Evolutionary conservation across 2,888 invertebrate species (phyloP).

Genomic region (Scrobipalpa costella): DNA sequence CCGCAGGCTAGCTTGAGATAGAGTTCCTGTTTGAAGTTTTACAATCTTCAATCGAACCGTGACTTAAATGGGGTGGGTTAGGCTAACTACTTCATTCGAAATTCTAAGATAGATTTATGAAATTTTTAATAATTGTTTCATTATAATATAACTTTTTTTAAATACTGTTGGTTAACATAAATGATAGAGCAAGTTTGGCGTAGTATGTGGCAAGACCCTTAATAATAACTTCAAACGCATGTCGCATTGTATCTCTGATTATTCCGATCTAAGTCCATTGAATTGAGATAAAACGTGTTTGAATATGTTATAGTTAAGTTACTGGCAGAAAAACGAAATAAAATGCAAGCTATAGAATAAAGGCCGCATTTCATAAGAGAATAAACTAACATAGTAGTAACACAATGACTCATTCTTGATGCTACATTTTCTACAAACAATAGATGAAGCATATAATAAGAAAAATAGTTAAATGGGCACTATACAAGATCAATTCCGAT

Average conservation of each 20-base stretch:
- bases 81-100: background rate
- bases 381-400: slow-evolving; percentile 20
- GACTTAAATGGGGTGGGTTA: slow-evolving; percentile 6
- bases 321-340: slow-evolving; percentile 48
- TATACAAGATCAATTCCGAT: slow-evolving; percentile 24
- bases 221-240: slow-evolving; percentile 76
- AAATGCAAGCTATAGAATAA: slow-evolving; percentile 39
- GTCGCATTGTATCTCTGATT: slow-evolving; percentile 76
- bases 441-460: slow-evolving; percentile 22
- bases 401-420: slow-evolving; percentile 28
- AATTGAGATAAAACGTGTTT: slow-evolving; percentile 68
- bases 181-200: background rate
- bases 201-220: slow-evolving; percentile 37
- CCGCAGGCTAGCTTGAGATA: slow-evolving; percentile 8
- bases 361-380: slow-evolving; percentile 34
- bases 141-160: background rate
- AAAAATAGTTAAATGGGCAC: slow-evolving; percentile 17
- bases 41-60: background rate
- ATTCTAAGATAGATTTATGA: background rate
- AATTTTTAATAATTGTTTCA: background rate
- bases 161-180: background rate
- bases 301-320: slow-evolving; percentile 48
- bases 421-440: slow-evolving; percentile 25
- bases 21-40: slow-evolving; percentile 4
- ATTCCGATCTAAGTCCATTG: slow-evolving; percentile 73